Evolutionary conservation across 2,797 vertebrate species (phyloP).

Genomic region (Simalia tracyae): DNA sequence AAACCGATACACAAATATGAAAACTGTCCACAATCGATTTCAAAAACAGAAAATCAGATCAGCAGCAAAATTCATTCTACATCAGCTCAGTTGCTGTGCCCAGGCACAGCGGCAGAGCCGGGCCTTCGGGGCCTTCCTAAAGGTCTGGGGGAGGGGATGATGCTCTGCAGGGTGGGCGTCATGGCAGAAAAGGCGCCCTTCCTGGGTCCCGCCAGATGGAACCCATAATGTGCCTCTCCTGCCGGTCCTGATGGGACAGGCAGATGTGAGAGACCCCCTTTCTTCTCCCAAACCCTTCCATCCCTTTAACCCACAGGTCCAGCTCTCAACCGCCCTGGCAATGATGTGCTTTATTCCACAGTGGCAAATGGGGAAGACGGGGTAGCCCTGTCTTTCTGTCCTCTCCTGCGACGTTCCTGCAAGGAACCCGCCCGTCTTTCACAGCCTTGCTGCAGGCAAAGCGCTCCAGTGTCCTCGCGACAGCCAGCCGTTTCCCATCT

Average conservation of each 20-base stretch:
- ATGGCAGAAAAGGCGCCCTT: not conserved
- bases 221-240: not conserved
- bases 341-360: no score
- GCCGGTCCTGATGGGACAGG: not conserved
- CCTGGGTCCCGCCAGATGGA: no score
- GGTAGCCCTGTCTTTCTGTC: not conserved
- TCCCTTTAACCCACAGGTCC: no score
- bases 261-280: accelerated
- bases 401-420: not conserved
- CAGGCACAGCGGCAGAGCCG: not conserved
- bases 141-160: not conserved
- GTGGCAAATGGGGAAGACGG: not conserved
- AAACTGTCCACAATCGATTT: not conserved
- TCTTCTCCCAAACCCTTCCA: no score
- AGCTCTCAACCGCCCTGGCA: no score
- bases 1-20: not conserved
- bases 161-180: not conserved
- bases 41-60: not conserved
- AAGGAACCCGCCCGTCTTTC: not conserved
- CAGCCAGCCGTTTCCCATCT: not conserved
- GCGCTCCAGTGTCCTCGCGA: no score
- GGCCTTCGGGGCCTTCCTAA: not conserved
- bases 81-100: not conserved
- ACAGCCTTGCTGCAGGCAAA: not conserved
- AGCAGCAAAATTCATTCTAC: not conserved